Base-by-base conservation (phyloP, 2,888 invertebrate species). In the Ichneumon xanthorius region DNA sequence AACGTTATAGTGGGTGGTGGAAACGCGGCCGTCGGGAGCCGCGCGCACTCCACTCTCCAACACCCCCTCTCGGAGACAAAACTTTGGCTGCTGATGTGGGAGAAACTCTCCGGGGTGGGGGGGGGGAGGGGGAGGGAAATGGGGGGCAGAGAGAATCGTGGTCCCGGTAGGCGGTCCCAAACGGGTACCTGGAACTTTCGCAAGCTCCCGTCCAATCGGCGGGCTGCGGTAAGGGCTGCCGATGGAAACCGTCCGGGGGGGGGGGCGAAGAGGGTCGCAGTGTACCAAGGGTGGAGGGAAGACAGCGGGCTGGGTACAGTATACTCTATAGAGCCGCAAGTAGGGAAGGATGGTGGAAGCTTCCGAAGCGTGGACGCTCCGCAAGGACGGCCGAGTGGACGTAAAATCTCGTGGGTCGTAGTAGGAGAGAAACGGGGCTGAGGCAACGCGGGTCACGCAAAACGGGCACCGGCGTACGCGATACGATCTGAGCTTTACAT, bases 141-240 rank as follows among this genome's bases (percentile, higher is more conserved):
- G 1, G 40, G 55, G 58, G 77, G 67, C 40, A 78, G 71, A 82
- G 73, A 33, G 63, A 82, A 82, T 88, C 88, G 89, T 88, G 89
- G 88, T 86, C 88, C 85, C 80, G 87, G 90, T 92, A 90, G 92
- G 92, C 92, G 92, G 90, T 90, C 88, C 92, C 89, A 81, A 55
- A 45, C 86, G 88, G 89, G 88, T 91, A 92, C 92, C 92, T 92
- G 92, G 89, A 92, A 92, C 90, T 92, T 92, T 92, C 89, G 90
- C 91, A 90, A 92, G 91, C 90, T 91, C 90, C 80, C 90, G 89
- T 88, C 93, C 93, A 93, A 93, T 92, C 87, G 82, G 88, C 80
- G 86, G 86, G 87, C 86, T 85, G 80, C 87, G 85, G 85, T 82
- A 77, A 85, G 85, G 82, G 82, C 78, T 67, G 71, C 76, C 76